Conservation (phyloP, 2,113 vertebrate species). For the Triplophysa rosa region DNA sequence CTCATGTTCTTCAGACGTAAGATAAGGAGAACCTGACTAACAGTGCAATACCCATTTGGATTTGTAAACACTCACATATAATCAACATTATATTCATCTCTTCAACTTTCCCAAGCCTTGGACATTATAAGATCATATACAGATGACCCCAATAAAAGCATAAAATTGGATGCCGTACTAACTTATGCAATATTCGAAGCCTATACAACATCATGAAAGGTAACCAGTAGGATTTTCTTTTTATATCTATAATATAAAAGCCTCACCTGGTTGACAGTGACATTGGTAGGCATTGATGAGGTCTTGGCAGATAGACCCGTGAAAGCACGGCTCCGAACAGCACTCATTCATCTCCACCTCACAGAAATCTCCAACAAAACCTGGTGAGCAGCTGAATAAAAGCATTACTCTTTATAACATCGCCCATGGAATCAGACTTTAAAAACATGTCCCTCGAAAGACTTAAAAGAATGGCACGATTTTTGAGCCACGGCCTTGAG, state of each 20-base stretch:
- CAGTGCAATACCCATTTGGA: background rate
- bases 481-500: conserved; percentile 12
- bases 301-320: conserved; percentile 80
- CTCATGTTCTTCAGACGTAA: background rate
- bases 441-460: background rate
- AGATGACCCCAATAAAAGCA: no score
- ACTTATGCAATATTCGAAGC: no score
- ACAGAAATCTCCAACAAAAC: conserved; percentile 76
- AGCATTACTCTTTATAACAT: conserved; percentile 47
- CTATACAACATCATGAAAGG: no score
- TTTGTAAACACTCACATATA: no score
- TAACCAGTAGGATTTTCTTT: background rate
- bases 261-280: conserved; percentile 81
- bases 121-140: no score
- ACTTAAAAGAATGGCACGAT: background rate
- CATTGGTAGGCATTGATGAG: conserved; percentile 81
- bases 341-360: conserved; percentile 83
- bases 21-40: background rate
- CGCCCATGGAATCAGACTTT: conserved; percentile 25
- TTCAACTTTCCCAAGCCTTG: background rate
- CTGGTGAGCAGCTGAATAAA: conserved; percentile 71
- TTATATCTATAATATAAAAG: conserved; percentile 3
- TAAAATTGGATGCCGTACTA: no score
- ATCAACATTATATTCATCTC: background rate
- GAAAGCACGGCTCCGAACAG: conserved; percentile 80